Percentiles rank a stretch among this genome's conserved stretches.
phyloP scores from a whole-genome alignment of 2,113 vertebrate species.

The Corythornis madagascariensis region DNA sequence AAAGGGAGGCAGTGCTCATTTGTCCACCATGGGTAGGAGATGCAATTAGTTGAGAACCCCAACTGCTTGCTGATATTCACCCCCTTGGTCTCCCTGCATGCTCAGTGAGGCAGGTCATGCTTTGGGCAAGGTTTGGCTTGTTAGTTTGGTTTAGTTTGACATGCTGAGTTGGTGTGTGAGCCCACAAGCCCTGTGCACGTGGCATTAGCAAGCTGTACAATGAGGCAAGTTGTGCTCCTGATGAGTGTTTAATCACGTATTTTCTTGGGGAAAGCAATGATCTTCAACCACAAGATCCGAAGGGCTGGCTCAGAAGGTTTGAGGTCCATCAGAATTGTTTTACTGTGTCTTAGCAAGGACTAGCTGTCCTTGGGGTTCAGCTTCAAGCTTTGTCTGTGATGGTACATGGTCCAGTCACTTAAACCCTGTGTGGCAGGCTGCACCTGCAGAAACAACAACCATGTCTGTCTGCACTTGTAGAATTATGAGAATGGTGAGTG shows the following conservation, averaged over 20 bases:
- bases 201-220: not conserved
- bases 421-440: not conserved
- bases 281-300: not conserved
- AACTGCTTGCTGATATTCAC: fast-evolving
- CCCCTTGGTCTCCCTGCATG: not conserved
- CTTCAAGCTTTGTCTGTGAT: not conserved
- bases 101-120: not conserved
- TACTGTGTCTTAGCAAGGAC: not conserved
- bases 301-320: not conserved
- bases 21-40: not conserved
- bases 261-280: not conserved
- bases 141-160: not conserved
- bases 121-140: not conserved
- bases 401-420: not conserved
- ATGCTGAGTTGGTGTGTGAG: not conserved
- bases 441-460: not conserved
- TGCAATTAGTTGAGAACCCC: not conserved
- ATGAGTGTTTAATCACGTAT: not conserved
- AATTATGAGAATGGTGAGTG: not conserved
- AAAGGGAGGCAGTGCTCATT: not conserved
- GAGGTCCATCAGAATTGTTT: not conserved
- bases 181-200: not conserved
- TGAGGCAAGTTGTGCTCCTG: not conserved
- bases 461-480: not conserved
- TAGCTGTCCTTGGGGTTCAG: not conserved